phyloP scores from a whole-genome alignment of 2,888 invertebrate genomes.

The Apodemia mormo region DNA sequence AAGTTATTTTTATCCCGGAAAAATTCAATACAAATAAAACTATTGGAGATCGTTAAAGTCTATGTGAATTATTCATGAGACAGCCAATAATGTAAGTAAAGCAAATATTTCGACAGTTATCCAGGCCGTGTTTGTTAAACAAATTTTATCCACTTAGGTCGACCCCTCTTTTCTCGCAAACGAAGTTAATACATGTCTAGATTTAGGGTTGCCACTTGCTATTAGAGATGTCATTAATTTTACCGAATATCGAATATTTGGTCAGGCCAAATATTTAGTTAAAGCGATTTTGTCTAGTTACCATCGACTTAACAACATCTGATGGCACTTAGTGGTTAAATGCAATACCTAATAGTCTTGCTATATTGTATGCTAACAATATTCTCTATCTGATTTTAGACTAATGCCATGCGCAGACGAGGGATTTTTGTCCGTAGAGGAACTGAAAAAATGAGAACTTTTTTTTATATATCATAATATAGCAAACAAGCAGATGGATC shows the following conservation, averaged over 20 bases:
- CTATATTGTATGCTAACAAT: background rate
- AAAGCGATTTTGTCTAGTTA: background rate
- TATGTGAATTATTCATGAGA: background rate
- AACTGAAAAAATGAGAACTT: too few relatives aligned
- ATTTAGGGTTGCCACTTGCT: background rate
- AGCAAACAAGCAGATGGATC: too few relatives aligned
- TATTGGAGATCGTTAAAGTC: background rate
- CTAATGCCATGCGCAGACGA: too few relatives aligned
- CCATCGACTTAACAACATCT: background rate
- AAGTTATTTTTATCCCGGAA: background rate
- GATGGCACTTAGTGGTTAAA: too few relatives aligned
- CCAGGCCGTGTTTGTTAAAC: conserved; percentile 4
- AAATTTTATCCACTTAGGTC: conserved; percentile 10
- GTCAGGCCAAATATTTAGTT: background rate
- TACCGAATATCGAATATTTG: background rate
- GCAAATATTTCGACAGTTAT: conserved; percentile 13
- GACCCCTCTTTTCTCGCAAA: background rate
- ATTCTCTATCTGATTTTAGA: background rate
- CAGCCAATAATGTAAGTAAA: background rate
- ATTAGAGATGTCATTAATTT: background rate
- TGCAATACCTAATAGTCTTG: too few relatives aligned
- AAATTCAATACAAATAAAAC: background rate
- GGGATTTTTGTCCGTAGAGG: too few relatives aligned
- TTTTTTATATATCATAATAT: too few relatives aligned
- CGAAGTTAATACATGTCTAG: background rate